Percentiles rank a stretch among this genome's conserved stretches.
Conservation (phyloP, 2,797 vertebrate genomes). For the Coccyzus lansbergi region DNA sequence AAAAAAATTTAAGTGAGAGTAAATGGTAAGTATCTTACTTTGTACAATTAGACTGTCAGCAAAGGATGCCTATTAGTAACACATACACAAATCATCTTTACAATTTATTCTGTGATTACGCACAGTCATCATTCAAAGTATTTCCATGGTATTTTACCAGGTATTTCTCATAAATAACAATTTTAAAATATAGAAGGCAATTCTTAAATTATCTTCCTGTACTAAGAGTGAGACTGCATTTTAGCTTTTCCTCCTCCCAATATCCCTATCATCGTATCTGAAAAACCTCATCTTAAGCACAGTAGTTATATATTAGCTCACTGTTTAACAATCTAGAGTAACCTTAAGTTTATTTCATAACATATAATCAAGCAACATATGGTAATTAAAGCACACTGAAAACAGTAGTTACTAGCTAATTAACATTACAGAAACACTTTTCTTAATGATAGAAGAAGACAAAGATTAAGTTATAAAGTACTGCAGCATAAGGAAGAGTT, state of each 20-base stretch:
- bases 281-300: conserved; percentile 50
- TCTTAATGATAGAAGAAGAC: conserved; percentile 85
- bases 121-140: conserved; percentile 7
- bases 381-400: conserved; percentile 76
- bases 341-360: conserved; percentile 80
- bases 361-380: conserved; percentile 89
- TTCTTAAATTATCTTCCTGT: neutral
- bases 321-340: conserved; percentile 69
- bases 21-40: conserved; percentile 1
- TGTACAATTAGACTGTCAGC: conserved; percentile 31
- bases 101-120: neutral
- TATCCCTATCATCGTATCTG: neutral
- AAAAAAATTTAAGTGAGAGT: neutral
- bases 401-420: conserved; percentile 84
- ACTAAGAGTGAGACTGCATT: neutral
- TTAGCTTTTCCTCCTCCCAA: conserved; percentile 7
- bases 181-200: neutral
- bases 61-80: conserved; percentile 26
- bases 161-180: conserved; percentile 25
- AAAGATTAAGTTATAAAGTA: conserved; percentile 78
- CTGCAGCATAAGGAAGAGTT: neutral
- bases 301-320: conserved; percentile 56
- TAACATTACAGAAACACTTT: conserved; percentile 86
- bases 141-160: conserved; percentile 34
- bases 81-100: neutral